A percentile compares a stretch with the other conserved stretches of the same genome.
These are phyloP conservation scores for Pan paniscus DNA, from an alignment of 2,113 vertebrate species.

Conservation along the genomic window DNA sequence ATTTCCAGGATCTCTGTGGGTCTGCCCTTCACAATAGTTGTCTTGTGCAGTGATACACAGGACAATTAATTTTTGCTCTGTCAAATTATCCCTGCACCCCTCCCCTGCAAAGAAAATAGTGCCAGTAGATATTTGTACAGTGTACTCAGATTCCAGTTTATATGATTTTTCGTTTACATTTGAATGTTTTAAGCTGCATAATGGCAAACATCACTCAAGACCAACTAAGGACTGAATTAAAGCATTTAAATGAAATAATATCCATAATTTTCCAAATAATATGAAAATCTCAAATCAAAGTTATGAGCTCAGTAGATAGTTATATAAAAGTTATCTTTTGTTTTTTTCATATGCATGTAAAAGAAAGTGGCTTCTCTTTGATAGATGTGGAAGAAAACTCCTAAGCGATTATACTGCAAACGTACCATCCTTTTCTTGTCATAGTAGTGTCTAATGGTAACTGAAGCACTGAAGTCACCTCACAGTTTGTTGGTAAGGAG, in stretches of 20 bases:
- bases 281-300: neutral
- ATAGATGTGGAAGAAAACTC: neutral
- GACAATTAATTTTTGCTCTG: neutral
- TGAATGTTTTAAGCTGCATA: neutral
- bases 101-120: neutral
- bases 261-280: neutral
- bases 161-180: neutral
- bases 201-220: neutral
- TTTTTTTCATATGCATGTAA: neutral
- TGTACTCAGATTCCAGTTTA: neutral
- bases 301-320: neutral
- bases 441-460: neutral
- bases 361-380: neutral
- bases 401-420: neutral
- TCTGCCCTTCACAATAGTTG: neutral
- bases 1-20: neutral
- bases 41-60: neutral
- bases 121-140: neutral
- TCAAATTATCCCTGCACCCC: neutral
- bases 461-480: neutral
- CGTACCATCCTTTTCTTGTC: neutral
- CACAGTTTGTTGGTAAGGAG: neutral
- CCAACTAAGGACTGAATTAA: neutral
- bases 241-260: neutral
- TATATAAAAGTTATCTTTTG: neutral